Conservation (phyloP, 2,888 invertebrate genomes). For the Pristionchus mayeri region DNA sequence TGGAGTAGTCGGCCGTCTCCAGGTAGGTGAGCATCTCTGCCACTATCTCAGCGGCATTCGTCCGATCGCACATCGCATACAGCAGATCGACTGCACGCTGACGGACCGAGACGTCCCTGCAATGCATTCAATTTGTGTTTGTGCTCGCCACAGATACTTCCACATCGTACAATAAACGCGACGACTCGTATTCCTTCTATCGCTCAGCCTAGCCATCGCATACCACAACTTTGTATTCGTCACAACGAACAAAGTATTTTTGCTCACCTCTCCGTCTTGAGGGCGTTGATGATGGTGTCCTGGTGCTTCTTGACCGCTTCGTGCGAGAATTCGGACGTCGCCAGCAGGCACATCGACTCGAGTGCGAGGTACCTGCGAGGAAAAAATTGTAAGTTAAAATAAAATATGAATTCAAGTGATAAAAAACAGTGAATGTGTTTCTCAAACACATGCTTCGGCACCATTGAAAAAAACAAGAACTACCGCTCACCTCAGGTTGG, state of each 20-base stretch:
- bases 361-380: constrained; percentile 90
- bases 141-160: neutral
- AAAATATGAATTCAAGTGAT: neutral
- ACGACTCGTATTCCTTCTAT: neutral
- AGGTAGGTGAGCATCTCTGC: constrained; percentile 99
- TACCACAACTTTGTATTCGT: neutral
- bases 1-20: constrained; percentile 99
- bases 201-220: too few species aligned
- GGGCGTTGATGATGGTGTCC: constrained; percentile 97
- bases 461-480: constrained; percentile 70
- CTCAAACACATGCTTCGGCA: constrained; percentile 81
- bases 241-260: too few species aligned
- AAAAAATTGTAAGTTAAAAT: neutral
- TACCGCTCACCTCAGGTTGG: constrained; percentile 85
- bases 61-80: constrained; percentile 99
- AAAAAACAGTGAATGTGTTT: neutral
- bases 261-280: constrained; percentile 82
- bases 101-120: constrained; percentile 81
- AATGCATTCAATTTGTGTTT: neutral
- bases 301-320: constrained; percentile 99
- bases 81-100: constrained; percentile 97
- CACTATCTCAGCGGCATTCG: constrained; percentile 98
- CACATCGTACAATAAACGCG: neutral
- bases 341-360: constrained; percentile 98
- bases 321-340: constrained; percentile 98